Conservation (phyloP, 1,140 invertebrate genomes). For the Leptinotarsa defecta region DNA sequence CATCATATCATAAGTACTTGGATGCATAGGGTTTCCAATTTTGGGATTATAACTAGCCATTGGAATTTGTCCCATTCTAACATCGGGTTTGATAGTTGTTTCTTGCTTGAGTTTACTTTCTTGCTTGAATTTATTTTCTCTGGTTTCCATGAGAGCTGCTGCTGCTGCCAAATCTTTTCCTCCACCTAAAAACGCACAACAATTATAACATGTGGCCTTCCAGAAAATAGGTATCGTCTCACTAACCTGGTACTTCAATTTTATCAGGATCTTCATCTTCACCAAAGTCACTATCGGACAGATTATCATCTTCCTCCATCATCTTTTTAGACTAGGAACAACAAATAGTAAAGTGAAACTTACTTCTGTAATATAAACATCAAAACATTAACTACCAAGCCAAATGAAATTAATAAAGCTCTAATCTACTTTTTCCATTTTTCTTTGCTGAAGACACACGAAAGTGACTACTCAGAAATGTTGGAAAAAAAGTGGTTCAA, state of each 20-base stretch:
- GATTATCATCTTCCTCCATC: constrained; percentile 67
- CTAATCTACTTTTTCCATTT: constrained; percentile 21
- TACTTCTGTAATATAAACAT: constrained; percentile 33
- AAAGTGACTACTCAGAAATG: neutral
- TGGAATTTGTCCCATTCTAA: constrained; percentile 38
- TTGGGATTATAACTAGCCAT: constrained; percentile 40
- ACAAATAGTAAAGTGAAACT: constrained; percentile 34
- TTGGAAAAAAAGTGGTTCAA: neutral
- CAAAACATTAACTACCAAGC: constrained; percentile 23
- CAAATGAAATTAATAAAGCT: constrained; percentile 24
- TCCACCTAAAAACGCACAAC: constrained; percentile 63
- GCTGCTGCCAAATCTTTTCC: constrained; percentile 79
- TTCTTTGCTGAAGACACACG: neutral
- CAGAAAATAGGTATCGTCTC: constrained; percentile 29
- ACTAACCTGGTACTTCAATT: constrained; percentile 83
- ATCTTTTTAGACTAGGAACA: constrained; percentile 46
- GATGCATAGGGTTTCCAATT: constrained; percentile 43
- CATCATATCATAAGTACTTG: constrained; percentile 48
- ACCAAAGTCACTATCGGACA: constrained; percentile 80
- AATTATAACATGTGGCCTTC: neutral
- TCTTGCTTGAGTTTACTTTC: constrained; percentile 36
- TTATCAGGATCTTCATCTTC: constrained; percentile 89
- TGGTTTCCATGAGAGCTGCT: constrained; percentile 60
- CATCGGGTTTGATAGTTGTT: constrained; percentile 36
- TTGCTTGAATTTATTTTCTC: constrained; percentile 47